Evolutionary conservation across 2,113 vertebrate species (phyloP).

Genomic region (Menura novaehollandiae): DNA sequence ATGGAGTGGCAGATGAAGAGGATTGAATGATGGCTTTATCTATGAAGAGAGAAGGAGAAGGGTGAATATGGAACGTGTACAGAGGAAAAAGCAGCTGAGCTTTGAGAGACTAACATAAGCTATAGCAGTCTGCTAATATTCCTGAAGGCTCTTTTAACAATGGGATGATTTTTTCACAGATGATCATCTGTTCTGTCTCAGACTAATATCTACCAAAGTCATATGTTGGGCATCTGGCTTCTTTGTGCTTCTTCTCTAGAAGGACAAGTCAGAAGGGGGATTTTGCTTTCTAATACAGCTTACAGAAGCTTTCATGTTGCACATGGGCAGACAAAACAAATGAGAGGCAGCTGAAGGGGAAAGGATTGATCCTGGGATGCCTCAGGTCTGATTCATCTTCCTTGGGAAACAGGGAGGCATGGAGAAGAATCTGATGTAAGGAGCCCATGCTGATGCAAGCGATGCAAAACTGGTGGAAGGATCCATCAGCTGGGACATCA

Average conservation of each 20-base stretch:
- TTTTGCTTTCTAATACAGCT: neutral
- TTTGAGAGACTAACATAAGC: conserved; percentile 1
- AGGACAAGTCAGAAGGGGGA: neutral
- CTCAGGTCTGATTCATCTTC: neutral
- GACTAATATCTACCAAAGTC: neutral
- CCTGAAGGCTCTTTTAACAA: conserved; percentile 22
- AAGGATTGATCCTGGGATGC: neutral
- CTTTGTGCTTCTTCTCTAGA: neutral
- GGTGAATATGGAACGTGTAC: neutral
- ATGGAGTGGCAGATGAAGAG: conserved; percentile 13
- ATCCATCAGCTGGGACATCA: neutral
- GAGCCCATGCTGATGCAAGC: neutral
- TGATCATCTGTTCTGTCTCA: conserved; percentile 1
- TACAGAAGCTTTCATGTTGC: neutral
- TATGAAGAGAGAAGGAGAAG: neutral
- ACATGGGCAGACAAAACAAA: neutral
- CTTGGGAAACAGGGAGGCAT: neutral
- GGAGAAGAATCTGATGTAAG: neutral
- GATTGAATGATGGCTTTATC: neutral
- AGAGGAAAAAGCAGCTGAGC: neutral
- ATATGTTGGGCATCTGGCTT: conserved; percentile 10
- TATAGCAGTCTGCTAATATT: neutral
- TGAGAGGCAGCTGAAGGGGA: neutral
- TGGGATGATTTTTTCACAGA: neutral
- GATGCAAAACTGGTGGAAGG: neutral